phyloP scores from a whole-genome alignment of 1,140 invertebrate species.

The Mamestra configurata region DNA sequence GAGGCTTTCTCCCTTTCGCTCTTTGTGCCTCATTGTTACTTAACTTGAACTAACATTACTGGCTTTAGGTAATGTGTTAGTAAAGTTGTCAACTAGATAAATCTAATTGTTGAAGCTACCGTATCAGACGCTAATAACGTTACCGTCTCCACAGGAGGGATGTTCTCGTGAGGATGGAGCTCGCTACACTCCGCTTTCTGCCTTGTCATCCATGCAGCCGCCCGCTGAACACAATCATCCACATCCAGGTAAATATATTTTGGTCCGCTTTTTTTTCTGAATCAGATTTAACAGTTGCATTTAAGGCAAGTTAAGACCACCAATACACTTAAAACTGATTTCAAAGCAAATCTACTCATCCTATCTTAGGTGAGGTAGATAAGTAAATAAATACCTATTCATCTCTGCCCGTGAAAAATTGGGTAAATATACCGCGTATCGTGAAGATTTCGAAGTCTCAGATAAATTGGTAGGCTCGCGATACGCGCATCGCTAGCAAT shows the following conservation, averaged over 20 bases:
- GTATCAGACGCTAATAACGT: slow-evolving; percentile 1
- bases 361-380: too few species aligned
- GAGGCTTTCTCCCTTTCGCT: slow-evolving; percentile 3
- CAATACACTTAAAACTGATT: too few species aligned
- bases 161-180: slow-evolving; percentile 79
- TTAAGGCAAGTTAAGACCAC: not conserved
- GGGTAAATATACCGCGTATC: not conserved
- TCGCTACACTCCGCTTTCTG: slow-evolving; percentile 93
- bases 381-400: not conserved
- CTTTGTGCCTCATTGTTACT: not conserved
- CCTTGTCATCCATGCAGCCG: slow-evolving; percentile 95
- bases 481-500: slow-evolving; percentile 20
- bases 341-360: too few species aligned
- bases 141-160: slow-evolving; percentile 73
- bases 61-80: not conserved
- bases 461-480: slow-evolving; percentile 20
- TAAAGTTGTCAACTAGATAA: slow-evolving; percentile 7
- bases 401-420: not conserved
- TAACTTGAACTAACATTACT: not conserved
- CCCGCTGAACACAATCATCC: slow-evolving; percentile 89
- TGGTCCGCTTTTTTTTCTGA: slow-evolving; percentile 1
- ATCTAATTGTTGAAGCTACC: not conserved
- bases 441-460: not conserved
- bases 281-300: not conserved
- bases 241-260: slow-evolving; percentile 77